Evolutionary conservation across 2,888 invertebrate genomes (phyloP).

Genomic region (Lasioglossum pauxillum): DNA sequence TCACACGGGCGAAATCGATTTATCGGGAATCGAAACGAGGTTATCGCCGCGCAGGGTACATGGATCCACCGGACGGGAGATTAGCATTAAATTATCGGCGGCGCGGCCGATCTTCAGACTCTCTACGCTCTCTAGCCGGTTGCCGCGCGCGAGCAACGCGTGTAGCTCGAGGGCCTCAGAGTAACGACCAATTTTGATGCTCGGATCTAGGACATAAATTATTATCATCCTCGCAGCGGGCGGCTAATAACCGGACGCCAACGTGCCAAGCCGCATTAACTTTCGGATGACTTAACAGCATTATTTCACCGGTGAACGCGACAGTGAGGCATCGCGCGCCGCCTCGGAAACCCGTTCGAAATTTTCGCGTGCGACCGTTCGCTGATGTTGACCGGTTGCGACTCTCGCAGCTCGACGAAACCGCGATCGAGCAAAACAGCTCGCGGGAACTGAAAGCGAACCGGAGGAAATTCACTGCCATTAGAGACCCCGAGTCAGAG

Average conservation of each 20-base stretch:
- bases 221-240: slow-evolving; percentile 58
- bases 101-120: not conserved
- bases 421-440: not conserved
- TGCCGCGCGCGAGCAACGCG: not conserved
- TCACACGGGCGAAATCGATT: not conserved
- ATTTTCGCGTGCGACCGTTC: not conserved
- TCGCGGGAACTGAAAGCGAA: not conserved
- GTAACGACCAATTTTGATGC: slow-evolving; percentile 56
- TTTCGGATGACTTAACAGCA: slow-evolving; percentile 59
- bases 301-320: slow-evolving; percentile 48
- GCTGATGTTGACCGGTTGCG: not conserved
- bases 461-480: not conserved
- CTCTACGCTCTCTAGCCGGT: not conserved
- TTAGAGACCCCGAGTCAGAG: not conserved
- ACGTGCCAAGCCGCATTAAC: slow-evolving; percentile 58
- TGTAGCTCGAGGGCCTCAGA: slow-evolving; percentile 12
- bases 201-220: slow-evolving; percentile 60
- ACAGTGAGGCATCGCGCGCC: slow-evolving; percentile 3
- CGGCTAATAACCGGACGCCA: slow-evolving; percentile 56
- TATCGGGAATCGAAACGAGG: slow-evolving; percentile 25
- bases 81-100: slow-evolving; percentile 14
- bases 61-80: not conserved
- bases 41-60: not conserved
- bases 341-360: slow-evolving; percentile 10
- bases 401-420: not conserved